phyloP scores from a whole-genome alignment of 2,797 vertebrate species.

The Scyliorhinus canicula region DNA sequence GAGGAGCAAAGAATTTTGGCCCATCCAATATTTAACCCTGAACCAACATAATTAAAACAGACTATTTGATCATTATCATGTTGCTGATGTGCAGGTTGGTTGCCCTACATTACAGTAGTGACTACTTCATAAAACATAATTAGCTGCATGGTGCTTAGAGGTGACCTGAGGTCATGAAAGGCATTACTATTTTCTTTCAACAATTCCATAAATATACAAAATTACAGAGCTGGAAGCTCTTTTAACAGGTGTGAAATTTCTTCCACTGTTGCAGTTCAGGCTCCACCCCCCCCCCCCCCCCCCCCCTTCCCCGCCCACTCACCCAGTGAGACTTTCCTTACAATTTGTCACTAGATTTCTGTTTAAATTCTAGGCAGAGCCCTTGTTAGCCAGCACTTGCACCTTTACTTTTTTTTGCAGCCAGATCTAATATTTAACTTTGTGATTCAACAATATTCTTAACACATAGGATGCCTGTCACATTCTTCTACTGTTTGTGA shows the following conservation, averaged over 20 bases:
- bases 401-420: not conserved
- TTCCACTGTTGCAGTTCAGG: not conserved
- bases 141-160: not conserved
- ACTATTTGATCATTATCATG: not conserved
- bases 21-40: not conserved
- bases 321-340: not conserved
- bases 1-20: too few relatives aligned
- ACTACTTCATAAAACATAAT: conserved; percentile 1
- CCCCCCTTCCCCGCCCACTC: not conserved
- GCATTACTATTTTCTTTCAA: not conserved
- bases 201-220: not conserved
- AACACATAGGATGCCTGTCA: not conserved
- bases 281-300: too few relatives aligned
- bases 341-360: not conserved
- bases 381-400: not conserved
- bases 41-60: not conserved
- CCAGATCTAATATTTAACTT: not conserved
- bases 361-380: not conserved
- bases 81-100: not conserved
- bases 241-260: not conserved
- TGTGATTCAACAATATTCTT: not conserved
- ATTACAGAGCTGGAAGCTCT: not conserved
- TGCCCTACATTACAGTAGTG: not conserved
- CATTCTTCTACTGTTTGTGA: not conserved
- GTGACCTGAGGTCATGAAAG: not conserved